A percentile compares a stretch with the other conserved stretches of the same genome.
Evolutionary conservation across 1,140 invertebrate genomes (phyloP).

Genomic region (Pinna nobilis): DNA sequence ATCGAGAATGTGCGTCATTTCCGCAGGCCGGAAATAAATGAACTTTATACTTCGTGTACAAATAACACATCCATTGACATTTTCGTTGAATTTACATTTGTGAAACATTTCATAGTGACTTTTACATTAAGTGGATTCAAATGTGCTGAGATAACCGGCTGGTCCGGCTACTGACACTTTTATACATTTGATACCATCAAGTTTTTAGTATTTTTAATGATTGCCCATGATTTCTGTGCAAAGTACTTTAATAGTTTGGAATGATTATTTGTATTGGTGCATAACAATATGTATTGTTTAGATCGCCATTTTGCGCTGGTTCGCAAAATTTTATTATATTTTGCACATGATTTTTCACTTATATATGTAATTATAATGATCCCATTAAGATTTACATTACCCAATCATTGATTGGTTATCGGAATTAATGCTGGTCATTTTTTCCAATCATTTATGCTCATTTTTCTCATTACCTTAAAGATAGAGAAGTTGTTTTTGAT

Average conservation of each 20-base stretch:
- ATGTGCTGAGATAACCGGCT: slow-evolving; percentile 14
- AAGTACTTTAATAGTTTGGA: slow-evolving; percentile 9
- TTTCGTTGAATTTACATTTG: slow-evolving; percentile 17
- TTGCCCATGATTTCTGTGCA: too few relatives aligned
- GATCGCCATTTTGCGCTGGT: slow-evolving; percentile 7
- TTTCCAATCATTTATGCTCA: not conserved
- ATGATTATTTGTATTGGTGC: not conserved
- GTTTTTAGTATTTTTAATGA: not conserved
- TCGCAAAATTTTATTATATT: slow-evolving; percentile 6
- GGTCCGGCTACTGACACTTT: slow-evolving; percentile 1
- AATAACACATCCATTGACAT: slow-evolving; percentile 12
- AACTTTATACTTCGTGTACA: slow-evolving; percentile 1
- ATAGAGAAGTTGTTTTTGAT: slow-evolving; percentile 42
- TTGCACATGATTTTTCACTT: slow-evolving; percentile 14
- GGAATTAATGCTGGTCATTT: slow-evolving; percentile 33
- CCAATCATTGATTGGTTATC: too few relatives aligned
- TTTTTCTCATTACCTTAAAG: slow-evolving; percentile 14
- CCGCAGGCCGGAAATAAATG: slow-evolving; percentile 34
- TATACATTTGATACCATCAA: slow-evolving; percentile 11
- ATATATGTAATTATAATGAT: slow-evolving; percentile 6
- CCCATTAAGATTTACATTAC: not conserved
- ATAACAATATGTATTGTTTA: slow-evolving; percentile 4
- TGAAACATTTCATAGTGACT: too few relatives aligned
- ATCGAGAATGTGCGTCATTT: not conserved
- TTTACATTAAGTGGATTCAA: too few relatives aligned